phyloP scores from a whole-genome alignment of 2,113 vertebrate species.

The Forbesichthys agassizii region DNA sequence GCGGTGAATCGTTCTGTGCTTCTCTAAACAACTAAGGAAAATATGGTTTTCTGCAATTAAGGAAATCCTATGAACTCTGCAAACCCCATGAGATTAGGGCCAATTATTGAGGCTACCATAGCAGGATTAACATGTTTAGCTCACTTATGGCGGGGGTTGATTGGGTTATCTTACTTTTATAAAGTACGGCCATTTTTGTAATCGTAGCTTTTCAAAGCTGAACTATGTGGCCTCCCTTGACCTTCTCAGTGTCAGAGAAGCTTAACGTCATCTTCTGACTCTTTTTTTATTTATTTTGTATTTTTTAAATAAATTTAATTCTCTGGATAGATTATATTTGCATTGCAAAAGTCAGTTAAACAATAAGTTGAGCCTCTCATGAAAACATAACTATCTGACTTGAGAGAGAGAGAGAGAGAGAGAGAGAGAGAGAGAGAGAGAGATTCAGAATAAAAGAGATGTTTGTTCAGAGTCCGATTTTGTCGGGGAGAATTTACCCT shows the following conservation, averaged over 20 bases:
- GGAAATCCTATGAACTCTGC: conserved; percentile 37
- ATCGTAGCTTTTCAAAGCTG: background rate
- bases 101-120: conserved; percentile 48
- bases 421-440: background rate
- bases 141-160: conserved; percentile 26
- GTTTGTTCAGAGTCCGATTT: conserved; percentile 66
- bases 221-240: background rate
- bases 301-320: conserved; percentile 31
- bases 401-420: background rate
- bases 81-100: conserved; percentile 59
- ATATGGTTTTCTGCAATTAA: conserved; percentile 40
- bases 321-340: conserved; percentile 45
- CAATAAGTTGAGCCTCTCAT: conserved; percentile 46
- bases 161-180: conserved; percentile 16
- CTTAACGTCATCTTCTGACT: background rate
- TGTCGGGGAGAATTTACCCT: conserved; percentile 56
- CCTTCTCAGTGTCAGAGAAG: background rate
- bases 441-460: conserved; percentile 50
- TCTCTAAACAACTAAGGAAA: conserved; percentile 26
- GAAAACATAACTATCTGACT: conserved; percentile 40
- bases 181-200: background rate
- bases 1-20: conserved; percentile 18
- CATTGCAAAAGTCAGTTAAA: conserved; percentile 60
- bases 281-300: too few species aligned
- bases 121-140: conserved; percentile 54